Base-by-base conservation (phyloP, 1,140 invertebrate genomes). In the Branchinecta lynchi region DNA sequence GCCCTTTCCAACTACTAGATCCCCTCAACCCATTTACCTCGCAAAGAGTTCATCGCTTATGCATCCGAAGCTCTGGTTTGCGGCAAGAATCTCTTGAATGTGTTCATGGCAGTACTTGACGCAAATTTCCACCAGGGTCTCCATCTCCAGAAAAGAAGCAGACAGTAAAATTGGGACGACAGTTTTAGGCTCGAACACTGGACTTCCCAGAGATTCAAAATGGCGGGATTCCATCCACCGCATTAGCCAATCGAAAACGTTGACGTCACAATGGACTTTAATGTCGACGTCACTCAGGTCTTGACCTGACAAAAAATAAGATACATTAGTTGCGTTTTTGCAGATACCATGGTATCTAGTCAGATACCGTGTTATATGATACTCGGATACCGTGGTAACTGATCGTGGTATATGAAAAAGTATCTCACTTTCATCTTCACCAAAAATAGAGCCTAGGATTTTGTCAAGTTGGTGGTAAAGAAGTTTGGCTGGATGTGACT, bases 221-320 rank as follows among this genome's bases (percentile, higher is more conserved):
- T 75, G 70, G 10, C 73, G 72, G 67, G 77, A 70, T 72, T 81
- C 81, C 12, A 95, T 89, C 90, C 93, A 96, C 72, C 87, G 84
- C 87, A 97, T 93, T n/a, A 97, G 79, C 93, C 93, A 97, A 73
- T 96, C 92, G 77, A 97, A 97, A 72, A 89, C 88, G 67, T 84
- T 86, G 66, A 97, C 88, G 79, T 97, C 93, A 77, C 93, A 96
- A 77, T 96, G 92, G 0, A 96, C 92, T 0, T 92, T 94, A 73
- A 97, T 95, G 75, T 96, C 93, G 83, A 96, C 94, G 73, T 95
- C 92, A 76, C 93, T 90, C n/a, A 93, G 76, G 66, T 86, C 83
- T 78, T 92, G 89, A 8, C 90, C 82, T 79, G 46, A n/a, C n/a
- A n/a, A 51, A n/a, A n/a, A n/a, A 51, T n/a, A 51, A 51, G 46